phyloP scores from a whole-genome alignment of 1,140 invertebrate species.

The Acromyrmex charruanus region DNA sequence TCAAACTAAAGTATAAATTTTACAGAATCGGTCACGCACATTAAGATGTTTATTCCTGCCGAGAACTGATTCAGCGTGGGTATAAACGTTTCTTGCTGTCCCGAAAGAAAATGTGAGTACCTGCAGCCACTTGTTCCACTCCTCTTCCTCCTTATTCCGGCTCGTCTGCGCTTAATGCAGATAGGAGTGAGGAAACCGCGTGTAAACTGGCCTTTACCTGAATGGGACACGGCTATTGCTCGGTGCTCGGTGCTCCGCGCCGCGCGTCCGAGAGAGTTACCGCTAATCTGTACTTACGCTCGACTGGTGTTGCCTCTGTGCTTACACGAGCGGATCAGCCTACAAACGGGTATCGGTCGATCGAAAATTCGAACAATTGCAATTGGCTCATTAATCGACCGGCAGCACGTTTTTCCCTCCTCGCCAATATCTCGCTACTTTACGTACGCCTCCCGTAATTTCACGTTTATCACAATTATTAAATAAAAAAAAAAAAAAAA shows the following conservation, averaged over 20 bases:
- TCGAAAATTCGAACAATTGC: constrained; percentile 45
- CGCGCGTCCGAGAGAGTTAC: constrained; percentile 71
- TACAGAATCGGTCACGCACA: background rate
- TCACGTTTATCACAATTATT: background rate
- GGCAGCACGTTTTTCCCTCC: background rate
- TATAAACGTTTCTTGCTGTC: background rate
- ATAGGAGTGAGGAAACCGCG: constrained; percentile 57
- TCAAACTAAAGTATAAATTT: background rate
- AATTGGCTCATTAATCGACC: background rate
- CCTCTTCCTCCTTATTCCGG: constrained; percentile 11
- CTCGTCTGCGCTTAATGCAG: constrained; percentile 23
- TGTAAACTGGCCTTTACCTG: constrained; percentile 74
- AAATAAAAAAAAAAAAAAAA: background rate
- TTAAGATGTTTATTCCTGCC: background rate
- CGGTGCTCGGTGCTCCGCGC: constrained; percentile 29
- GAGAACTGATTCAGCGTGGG: background rate
- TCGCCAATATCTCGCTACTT: background rate
- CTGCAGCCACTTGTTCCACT: constrained; percentile 9
- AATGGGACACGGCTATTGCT: constrained; percentile 72
- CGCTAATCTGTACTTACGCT: constrained; percentile 76
- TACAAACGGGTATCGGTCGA: constrained; percentile 57
- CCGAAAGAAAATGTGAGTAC: constrained; percentile 29
- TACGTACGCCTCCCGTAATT: background rate
- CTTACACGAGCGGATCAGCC: constrained; percentile 61
- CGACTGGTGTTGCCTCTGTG: constrained; percentile 69